Conservation (phyloP, 30 jellyfish, hydroid and myxozoan genomes). For the Catostylus mosaicus region DNA sequence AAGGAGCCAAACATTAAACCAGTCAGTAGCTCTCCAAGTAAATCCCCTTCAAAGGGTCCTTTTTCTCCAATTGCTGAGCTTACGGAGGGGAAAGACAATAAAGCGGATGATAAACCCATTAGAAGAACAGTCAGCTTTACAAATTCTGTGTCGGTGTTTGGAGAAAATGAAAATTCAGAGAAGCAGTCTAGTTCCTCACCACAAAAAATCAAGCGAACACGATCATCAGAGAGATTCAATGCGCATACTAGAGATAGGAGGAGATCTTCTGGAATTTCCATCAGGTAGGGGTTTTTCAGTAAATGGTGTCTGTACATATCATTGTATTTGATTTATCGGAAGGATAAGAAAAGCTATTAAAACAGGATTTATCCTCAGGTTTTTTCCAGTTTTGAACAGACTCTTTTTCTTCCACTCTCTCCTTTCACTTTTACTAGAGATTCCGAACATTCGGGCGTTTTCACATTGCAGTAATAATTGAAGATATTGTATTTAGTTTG, state of each 20-base stretch:
- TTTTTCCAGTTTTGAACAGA: too few species aligned
- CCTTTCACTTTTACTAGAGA: too few species aligned
- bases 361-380: too few species aligned
- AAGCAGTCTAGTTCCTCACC: conserved; percentile 10
- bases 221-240: conserved; percentile 70
- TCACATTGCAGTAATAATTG: too few species aligned
- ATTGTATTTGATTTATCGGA: too few species aligned
- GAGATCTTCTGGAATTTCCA: conserved; percentile 42
- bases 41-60: background rate
- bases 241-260: conserved; percentile 32
- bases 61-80: conserved; percentile 40
- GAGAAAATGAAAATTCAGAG: conserved; percentile 44
- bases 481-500: too few species aligned
- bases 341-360: too few species aligned
- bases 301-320: too few species aligned
- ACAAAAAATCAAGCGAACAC: conserved; percentile 44
- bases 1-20: background rate
- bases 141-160: conserved; percentile 54
- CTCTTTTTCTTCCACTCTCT: too few species aligned
- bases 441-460: too few species aligned
- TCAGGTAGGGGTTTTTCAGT: background rate
- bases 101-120: conserved; percentile 44
- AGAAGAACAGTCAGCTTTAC: conserved; percentile 77
- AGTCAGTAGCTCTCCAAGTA: conserved; percentile 7
- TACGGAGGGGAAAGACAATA: background rate